A percentile compares a stretch with the other conserved stretches of the same genome.
These are phyloP conservation scores for Cydia fagiglandana DNA, from an alignment of 1,140 invertebrate genomes.

Conservation along the genomic window DNA sequence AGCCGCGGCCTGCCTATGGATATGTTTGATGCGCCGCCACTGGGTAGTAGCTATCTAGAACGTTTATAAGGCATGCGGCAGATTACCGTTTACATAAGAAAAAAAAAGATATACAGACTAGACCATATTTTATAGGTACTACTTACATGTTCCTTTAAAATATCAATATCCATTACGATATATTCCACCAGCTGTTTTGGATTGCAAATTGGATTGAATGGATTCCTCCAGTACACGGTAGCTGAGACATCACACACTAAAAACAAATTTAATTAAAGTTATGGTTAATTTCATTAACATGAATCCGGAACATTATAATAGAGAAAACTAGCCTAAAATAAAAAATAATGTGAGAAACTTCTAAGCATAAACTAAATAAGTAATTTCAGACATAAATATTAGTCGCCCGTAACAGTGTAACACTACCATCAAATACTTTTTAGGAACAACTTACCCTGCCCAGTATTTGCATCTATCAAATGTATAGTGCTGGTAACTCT, in stretches of 20 bases:
- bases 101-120: too few relatives aligned
- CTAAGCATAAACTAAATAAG: too few relatives aligned
- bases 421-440: neutral
- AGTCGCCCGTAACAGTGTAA: neutral
- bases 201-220: conserved; percentile 92
- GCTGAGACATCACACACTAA: conserved; percentile 92
- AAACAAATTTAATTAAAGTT: conserved; percentile 35
- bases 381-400: too few relatives aligned
- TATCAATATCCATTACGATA: conserved; percentile 96
- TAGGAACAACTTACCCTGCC: conserved; percentile 84
- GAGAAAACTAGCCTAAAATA: too few relatives aligned
- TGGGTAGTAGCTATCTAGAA: too few relatives aligned
- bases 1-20: too few relatives aligned
- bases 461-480: conserved; percentile 95
- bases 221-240: conserved; percentile 90
- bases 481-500: conserved; percentile 94
- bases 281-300: too few relatives aligned
- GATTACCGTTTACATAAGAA: too few relatives aligned
- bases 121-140: neutral
- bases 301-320: too few relatives aligned
- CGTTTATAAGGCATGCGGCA: too few relatives aligned
- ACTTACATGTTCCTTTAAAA: conserved; percentile 85
- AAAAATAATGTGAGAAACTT: too few relatives aligned
- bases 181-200: conserved; percentile 96
- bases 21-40: too few relatives aligned